These are phyloP conservation scores for Euclidia mi DNA, from an alignment of 2,888 invertebrate species.

Conservation along the genomic window DNA sequence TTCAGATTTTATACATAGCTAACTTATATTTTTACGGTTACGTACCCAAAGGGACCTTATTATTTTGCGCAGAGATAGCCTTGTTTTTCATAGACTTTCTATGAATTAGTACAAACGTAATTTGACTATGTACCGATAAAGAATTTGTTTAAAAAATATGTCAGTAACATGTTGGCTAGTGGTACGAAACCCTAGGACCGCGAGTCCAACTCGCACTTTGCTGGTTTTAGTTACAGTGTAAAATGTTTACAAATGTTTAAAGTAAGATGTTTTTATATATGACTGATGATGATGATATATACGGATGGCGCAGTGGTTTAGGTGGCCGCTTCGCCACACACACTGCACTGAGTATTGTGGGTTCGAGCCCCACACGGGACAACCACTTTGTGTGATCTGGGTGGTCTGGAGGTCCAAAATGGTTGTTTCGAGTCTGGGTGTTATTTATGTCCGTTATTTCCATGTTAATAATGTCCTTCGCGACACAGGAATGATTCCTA, in stretches of 20 bases:
- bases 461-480: not conserved
- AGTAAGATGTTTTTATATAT: not conserved
- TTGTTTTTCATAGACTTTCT: too few relatives aligned
- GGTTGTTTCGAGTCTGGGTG: conserved; percentile 1
- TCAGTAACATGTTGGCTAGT: too few relatives aligned
- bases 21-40: conserved; percentile 12
- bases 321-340: not conserved
- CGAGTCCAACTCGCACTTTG: too few relatives aligned
- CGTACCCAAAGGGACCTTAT: conserved; percentile 12
- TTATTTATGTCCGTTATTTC: conserved; percentile 1
- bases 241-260: conserved; percentile 5
- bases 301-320: not conserved
- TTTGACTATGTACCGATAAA: too few relatives aligned
- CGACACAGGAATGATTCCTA: not conserved
- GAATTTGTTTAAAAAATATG: conserved; percentile 1
- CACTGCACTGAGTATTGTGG: not conserved
- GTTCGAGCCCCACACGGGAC: not conserved
- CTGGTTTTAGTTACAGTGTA: too few relatives aligned
- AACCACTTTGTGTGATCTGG: not conserved
- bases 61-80: conserved; percentile 4
- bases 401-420: too few relatives aligned
- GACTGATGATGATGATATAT: too few relatives aligned
- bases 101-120: too few relatives aligned
- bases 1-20: not conserved
- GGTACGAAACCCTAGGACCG: too few relatives aligned